These are phyloP conservation scores for Cathartes aura DNA, from an alignment of 2,113 vertebrate genomes.

Conservation along the genomic window DNA sequence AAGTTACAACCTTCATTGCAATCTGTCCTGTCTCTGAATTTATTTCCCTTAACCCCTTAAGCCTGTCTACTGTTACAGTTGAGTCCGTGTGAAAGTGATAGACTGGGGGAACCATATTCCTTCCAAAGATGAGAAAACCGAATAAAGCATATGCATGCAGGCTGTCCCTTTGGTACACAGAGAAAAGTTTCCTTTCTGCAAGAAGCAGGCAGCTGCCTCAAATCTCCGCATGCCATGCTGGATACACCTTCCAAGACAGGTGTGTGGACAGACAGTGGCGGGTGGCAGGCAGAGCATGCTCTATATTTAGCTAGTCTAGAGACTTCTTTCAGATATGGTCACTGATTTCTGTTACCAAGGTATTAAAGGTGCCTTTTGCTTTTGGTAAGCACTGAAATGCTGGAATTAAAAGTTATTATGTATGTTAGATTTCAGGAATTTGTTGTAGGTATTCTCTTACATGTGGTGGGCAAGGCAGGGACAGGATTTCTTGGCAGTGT, in stretches of 20 bases:
- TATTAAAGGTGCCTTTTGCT: neutral
- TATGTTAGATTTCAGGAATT: neutral
- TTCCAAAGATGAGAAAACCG: neutral
- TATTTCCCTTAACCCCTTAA: neutral
- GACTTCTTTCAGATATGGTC: neutral
- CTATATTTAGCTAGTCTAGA: neutral
- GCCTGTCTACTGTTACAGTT: neutral
- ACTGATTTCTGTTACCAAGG: neutral
- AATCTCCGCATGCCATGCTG: neutral
- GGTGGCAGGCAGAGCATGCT: neutral
- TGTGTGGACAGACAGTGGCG: neutral
- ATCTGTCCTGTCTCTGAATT: neutral
- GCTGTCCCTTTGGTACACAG: neutral
- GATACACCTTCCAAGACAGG: neutral
- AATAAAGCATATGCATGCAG: fast-evolving
- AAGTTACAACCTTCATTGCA: neutral
- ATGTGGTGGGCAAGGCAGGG: neutral
- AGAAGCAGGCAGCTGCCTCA: neutral
- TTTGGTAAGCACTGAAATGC: neutral
- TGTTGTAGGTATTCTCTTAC: neutral
- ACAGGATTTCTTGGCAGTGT: neutral
- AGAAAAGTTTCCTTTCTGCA: neutral
- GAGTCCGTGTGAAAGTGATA: neutral
- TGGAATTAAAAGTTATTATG: neutral
- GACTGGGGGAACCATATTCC: neutral